phyloP scores from a whole-genome alignment of 2,797 vertebrate species.

The Trematomus bernacchii region DNA sequence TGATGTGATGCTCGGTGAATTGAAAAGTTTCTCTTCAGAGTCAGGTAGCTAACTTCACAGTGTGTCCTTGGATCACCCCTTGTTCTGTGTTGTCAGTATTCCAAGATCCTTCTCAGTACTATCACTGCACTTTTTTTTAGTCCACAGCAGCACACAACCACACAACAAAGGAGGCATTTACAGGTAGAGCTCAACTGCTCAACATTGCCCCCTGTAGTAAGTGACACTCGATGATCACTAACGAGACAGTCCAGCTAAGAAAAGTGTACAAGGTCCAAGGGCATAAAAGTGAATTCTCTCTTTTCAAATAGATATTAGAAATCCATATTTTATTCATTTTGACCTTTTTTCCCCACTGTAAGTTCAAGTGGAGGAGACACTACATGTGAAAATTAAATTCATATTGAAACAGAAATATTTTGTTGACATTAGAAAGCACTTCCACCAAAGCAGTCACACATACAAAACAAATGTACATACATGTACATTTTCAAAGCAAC shows the following conservation, averaged over 20 bases:
- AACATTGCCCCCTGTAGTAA: neutral
- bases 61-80: neutral
- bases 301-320: neutral
- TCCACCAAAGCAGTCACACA: neutral
- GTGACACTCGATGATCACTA: neutral
- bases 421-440: neutral
- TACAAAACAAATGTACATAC: neutral
- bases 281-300: neutral
- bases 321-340: too few species aligned
- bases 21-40: neutral
- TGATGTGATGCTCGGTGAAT: neutral
- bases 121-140: neutral
- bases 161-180: neutral
- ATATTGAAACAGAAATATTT: neutral
- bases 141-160: neutral
- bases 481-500: neutral
- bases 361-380: neutral
- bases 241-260: too few species aligned
- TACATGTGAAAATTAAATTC: neutral
- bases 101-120: neutral
- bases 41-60: slow-evolving; percentile 1
- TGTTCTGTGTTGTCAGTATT: neutral
- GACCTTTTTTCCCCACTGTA: neutral
- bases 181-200: neutral
- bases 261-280: neutral